These are phyloP conservation scores for Dasypogon diadema DNA, from an alignment of 2,888 invertebrate species.

Conservation along the genomic window DNA sequence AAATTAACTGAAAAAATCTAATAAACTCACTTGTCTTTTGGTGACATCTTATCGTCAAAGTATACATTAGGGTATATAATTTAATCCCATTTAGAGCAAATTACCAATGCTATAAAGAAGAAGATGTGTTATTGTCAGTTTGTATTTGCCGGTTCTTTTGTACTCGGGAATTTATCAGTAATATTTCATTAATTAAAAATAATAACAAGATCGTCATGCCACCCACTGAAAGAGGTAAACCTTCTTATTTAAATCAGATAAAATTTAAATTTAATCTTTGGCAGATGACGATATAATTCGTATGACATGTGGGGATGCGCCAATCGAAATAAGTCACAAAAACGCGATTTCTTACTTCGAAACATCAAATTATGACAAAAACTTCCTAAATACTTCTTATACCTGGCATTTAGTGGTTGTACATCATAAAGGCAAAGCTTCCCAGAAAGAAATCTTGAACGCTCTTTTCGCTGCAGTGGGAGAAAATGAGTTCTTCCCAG, in stretches of 20 bases:
- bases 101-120: too few relatives aligned
- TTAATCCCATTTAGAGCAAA: too few relatives aligned
- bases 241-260: neutral
- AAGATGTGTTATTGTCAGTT: too few relatives aligned
- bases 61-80: too few relatives aligned
- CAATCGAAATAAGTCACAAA: constrained; percentile 17
- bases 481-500: constrained; percentile 53
- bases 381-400: neutral
- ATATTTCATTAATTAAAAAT: too few relatives aligned
- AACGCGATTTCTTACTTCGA: constrained; percentile 26
- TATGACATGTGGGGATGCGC: constrained; percentile 13
- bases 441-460: constrained; percentile 46
- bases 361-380: constrained; percentile 1
- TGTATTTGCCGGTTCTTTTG: too few relatives aligned
- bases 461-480: constrained; percentile 44
- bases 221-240: neutral
- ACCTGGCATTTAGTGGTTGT: constrained; percentile 47
- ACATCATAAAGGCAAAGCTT: constrained; percentile 22
- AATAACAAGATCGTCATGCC: too few relatives aligned
- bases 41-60: too few relatives aligned
- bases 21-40: too few relatives aligned
- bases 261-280: neutral
- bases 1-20: too few relatives aligned
- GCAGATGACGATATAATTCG: neutral
- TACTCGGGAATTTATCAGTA: too few relatives aligned